Evolutionary conservation across 2,113 vertebrate genomes (phyloP), one percentile per base, ranked within the genome.

Genomic region (Callipepla squamata): DNA sequence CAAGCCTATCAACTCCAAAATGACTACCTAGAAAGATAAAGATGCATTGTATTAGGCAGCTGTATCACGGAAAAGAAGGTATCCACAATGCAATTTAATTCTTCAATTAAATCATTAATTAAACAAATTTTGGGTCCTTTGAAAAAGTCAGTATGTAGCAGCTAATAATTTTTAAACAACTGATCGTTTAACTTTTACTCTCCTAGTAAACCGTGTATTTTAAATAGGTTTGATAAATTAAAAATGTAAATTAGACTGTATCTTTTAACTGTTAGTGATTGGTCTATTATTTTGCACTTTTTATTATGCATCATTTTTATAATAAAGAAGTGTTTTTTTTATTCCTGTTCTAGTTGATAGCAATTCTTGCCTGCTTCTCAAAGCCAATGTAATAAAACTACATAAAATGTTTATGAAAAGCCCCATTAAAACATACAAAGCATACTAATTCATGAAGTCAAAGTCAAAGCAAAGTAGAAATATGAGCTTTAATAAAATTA

Each of bases 401-500:
- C 90, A 95, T 73, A 80, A 90, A 96, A 96, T 94, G 88, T 94
- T 95, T 92, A 92, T 94, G 90, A 96, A 87, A 81, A 89, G 77
- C 10, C 88, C 95, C 90, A 97, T 96, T 97, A 96, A 97, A 96
- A 94, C 70, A 93, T 51, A 96, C 85, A 96, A 94, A 95, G 94
- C 92, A 74, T 48, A 84, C 83, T 94, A 97, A 97, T 94, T 94
- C 90, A 82, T 36, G 65, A 85, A 97, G 84, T 93, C 92, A 82
- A 96, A 95, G 90, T 92, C 88, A 94, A 95, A 94, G 90, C 91
- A 92, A 70, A 94, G 79, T 88, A 79, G 90, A 96, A 96, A 94
- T 95, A 85, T n/a, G 59, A 94, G 90, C 93, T 96, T 97, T 96
- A 96, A 96, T 96, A 96, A 94, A 93, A 95, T 87, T 85, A 96